Percentiles rank a stretch among this genome's conserved stretches.
Conservation (phyloP, 1,140 invertebrate genomes). For the Propsilocerus akamusi region DNA sequence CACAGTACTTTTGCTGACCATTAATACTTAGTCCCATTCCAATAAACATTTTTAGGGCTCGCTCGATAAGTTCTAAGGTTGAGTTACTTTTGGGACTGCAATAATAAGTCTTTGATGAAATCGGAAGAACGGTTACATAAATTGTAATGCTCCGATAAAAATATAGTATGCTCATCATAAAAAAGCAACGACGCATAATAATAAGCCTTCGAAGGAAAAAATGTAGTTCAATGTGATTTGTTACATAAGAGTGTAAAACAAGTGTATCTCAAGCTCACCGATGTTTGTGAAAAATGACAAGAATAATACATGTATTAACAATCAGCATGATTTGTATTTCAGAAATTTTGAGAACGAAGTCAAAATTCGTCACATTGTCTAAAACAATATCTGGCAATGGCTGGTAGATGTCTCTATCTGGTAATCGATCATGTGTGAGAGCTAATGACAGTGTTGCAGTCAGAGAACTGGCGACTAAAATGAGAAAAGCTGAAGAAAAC, state of each 20-base stretch:
- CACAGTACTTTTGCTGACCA: slow-evolving; percentile 78
- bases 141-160: slow-evolving; percentile 75
- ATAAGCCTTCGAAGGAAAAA: neutral
- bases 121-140: slow-evolving; percentile 73
- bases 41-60: slow-evolving; percentile 58
- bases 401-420: slow-evolving; percentile 43
- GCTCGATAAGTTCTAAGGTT: slow-evolving; percentile 38
- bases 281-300: slow-evolving; percentile 68
- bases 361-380: slow-evolving; percentile 46
- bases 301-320: slow-evolving; percentile 47
- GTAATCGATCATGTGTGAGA: slow-evolving; percentile 67
- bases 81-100: slow-evolving; percentile 63
- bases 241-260: neutral
- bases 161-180: slow-evolving; percentile 66
- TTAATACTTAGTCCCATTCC: slow-evolving; percentile 81
- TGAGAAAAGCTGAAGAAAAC: slow-evolving; percentile 39
- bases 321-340: slow-evolving; percentile 72
- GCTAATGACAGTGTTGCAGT: slow-evolving; percentile 51
- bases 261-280: slow-evolving; percentile 28
- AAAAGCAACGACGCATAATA: slow-evolving; percentile 33
- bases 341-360: slow-evolving; percentile 66
- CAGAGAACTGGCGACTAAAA: slow-evolving; percentile 39
- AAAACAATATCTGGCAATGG: slow-evolving; percentile 67
- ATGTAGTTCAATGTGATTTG: no score
- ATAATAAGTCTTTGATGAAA: slow-evolving; percentile 60